These are phyloP conservation scores for human DNA, from an alignment of 2,113 vertebrate species.

Conservation along the genomic window DNA sequence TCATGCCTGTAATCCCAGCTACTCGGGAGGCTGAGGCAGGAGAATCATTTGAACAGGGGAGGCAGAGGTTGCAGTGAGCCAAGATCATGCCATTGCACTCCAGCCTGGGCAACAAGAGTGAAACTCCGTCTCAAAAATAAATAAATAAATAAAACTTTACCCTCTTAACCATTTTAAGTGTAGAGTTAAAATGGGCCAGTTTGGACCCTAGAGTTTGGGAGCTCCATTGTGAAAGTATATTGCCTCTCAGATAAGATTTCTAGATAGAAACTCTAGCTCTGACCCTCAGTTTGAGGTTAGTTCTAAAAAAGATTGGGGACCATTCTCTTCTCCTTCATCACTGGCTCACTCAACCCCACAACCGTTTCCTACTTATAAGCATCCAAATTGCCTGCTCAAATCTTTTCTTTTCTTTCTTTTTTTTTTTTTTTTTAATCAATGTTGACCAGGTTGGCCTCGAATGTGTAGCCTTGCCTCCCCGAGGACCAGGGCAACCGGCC, in stretches of 20 bases:
- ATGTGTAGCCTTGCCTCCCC: too few relatives aligned
- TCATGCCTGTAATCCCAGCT: neutral
- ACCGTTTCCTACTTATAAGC: neutral
- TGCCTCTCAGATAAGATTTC: neutral
- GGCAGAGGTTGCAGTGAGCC: too few relatives aligned
- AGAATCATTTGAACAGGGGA: too few relatives aligned
- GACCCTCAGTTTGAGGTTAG: neutral
- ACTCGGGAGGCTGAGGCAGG: too few relatives aligned
- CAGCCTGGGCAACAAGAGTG: too few relatives aligned
- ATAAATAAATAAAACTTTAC: too few relatives aligned
- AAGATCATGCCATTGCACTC: too few relatives aligned
- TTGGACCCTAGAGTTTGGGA: neutral
- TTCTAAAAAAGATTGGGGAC: neutral
- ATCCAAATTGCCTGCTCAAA: neutral
- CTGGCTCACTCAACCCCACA: neutral
- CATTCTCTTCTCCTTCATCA: neutral
- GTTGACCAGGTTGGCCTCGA: too few relatives aligned
- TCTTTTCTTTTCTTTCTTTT: neutral
- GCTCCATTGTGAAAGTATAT: neutral
- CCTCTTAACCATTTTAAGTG: neutral
- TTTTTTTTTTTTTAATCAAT: too few relatives aligned
- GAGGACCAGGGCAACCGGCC: too few relatives aligned
- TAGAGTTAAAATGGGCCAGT: neutral
- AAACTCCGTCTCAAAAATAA: too few relatives aligned
- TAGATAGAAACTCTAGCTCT: neutral